Evolutionary conservation across 2,888 invertebrate genomes (phyloP).

Genomic region (Smittia sp.): DNA sequence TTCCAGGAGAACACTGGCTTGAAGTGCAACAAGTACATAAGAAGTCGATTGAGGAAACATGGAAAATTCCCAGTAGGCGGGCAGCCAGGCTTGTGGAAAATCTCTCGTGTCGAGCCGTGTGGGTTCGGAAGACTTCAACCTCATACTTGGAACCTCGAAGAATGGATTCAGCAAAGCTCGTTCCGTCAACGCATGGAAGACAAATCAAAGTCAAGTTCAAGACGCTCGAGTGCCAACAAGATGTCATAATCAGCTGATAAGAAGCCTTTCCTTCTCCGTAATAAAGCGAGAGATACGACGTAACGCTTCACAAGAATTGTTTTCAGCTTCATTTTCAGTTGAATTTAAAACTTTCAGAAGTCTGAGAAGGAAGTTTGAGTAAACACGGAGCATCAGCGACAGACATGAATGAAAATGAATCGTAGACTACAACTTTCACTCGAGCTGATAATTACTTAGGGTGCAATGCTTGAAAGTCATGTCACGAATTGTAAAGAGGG

Average conservation of each 20-base stretch:
- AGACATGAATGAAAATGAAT: no score
- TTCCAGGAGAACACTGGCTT: conserved; percentile 7
- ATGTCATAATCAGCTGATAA: background rate
- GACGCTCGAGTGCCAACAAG: background rate
- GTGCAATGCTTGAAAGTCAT: no score
- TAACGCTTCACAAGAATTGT: no score
- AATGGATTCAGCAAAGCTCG: conserved; percentile 14
- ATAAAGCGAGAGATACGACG: background rate
- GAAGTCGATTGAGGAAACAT: background rate
- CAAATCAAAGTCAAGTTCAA: background rate
- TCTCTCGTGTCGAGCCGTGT: background rate
- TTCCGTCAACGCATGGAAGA: background rate
- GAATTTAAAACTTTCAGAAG: no score
- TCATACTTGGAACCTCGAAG: conserved; percentile 22
- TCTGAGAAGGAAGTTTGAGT: no score
- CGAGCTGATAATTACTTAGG: no score
- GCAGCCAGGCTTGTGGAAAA: conserved; percentile 18
- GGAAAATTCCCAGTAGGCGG: conserved; percentile 4
- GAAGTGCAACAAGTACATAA: conserved; percentile 24
- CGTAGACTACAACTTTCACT: no score
- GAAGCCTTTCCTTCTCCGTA: background rate
- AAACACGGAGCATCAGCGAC: no score
- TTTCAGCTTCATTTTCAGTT: no score
- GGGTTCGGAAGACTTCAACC: background rate
- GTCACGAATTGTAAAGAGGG: no score